These are phyloP conservation scores for Aspidiotus destructor DNA, from an alignment of 2,888 invertebrate species.

Conservation along the genomic window DNA sequence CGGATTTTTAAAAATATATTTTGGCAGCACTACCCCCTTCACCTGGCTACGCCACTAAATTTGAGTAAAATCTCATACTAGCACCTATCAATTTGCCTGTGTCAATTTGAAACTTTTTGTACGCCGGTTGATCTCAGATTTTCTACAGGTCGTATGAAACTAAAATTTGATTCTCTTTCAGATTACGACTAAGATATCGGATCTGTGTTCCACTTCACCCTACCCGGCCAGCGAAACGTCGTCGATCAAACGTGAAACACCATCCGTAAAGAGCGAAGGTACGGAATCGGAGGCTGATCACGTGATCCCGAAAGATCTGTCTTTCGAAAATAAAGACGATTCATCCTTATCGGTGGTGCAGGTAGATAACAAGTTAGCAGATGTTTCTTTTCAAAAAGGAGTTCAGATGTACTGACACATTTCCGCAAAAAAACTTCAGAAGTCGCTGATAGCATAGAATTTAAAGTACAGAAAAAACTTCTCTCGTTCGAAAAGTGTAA, in stretches of 20 bases:
- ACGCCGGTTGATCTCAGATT: not conserved
- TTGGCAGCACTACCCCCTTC: too few relatives aligned
- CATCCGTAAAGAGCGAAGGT: conserved; percentile 18
- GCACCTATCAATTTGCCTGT: not conserved
- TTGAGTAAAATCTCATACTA: too few relatives aligned
- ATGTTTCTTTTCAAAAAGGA: too few relatives aligned
- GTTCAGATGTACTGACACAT: too few relatives aligned
- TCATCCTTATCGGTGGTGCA: conserved; percentile 36
- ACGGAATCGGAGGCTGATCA: conserved; percentile 9
- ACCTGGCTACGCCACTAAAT: too few relatives aligned
- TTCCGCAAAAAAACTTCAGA: too few relatives aligned
- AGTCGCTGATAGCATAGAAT: too few relatives aligned
- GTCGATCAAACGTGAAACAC: conserved; percentile 7
- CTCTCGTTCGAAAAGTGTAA: too few relatives aligned
- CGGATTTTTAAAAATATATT: too few relatives aligned
- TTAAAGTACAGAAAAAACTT: too few relatives aligned
- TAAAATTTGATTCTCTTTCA: not conserved
- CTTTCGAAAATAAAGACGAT: conserved; percentile 26
- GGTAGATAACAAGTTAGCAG: conserved; percentile 26
- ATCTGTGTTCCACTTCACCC: conserved; percentile 17
- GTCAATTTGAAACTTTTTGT: not conserved
- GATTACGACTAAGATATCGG: conserved; percentile 6
- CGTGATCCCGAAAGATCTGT: conserved; percentile 9
- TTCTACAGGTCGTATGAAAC: not conserved
- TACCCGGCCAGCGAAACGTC: conserved; percentile 13